Base-by-base conservation (phyloP, 2,797 vertebrate species). In the Taeniopygia guttata region DNA sequence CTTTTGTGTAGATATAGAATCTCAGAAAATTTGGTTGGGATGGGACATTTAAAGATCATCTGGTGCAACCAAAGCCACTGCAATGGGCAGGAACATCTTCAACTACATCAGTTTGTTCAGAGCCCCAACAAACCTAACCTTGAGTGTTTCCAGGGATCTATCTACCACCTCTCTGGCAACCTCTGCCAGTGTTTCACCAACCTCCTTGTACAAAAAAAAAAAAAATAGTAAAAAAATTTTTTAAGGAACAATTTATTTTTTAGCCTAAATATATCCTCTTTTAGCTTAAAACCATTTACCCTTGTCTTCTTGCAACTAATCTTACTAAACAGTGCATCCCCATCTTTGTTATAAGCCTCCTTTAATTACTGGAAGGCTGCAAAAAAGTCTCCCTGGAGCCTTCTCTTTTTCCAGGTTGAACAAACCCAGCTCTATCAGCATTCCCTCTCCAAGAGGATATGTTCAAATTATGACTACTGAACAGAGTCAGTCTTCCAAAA, bases 261-360 rank as follows among this genome's bases (percentile, higher is more conserved):
- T 27, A 38, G 49, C 21, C 17, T 68, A 63, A 52, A 73, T 58
- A 34, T 22, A 22, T 5, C 5, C 5, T 59, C 7, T 43, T 68
- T 26, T 30, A 69, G 19, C 21, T 69, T 62, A 17, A 51, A 77
- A 26, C 3, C 11, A 21, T 29, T 76, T 70, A 16, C 26, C 12
- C 20, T 58, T 34, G 6, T 70, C 27, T 26, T 54, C 40, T 75
- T 0, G 0, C 18, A 74, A 34, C 9, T 49, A 38, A 42, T 46
- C 8, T 48, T 43, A 36, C 12, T 54, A 42, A 67, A 52, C 10
- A 55, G 9, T 8, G 8, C 36, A 18, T 27, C 27, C 19, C 7
- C 9, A 20, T 36, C 34, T 48, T 75, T 36, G 30, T 68, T 29
- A 43, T 36, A 43, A 88, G 3, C 9, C 26, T 30, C 10, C 22